Evolutionary conservation across 1,140 invertebrate genomes (phyloP).

Genomic region (Venustaconcha ellipsiformis): DNA sequence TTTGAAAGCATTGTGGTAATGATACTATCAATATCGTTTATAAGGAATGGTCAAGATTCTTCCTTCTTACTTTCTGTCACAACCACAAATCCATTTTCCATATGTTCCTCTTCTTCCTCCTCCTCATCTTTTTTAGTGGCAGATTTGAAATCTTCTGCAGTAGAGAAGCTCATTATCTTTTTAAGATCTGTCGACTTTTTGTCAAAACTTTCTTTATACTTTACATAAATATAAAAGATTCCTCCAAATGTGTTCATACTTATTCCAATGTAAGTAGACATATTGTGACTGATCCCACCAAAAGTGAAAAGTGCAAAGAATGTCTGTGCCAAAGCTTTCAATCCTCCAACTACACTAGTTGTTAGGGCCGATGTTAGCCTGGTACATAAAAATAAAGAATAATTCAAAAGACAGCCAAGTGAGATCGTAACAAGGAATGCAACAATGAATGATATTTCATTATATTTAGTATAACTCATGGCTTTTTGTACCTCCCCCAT

Average conservation of each 20-base stretch:
- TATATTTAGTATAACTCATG: conserved; percentile 28
- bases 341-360: conserved; percentile 70
- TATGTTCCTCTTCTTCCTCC: background rate
- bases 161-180: conserved; percentile 52
- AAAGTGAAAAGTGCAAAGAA: conserved; percentile 71
- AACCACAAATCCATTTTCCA: too few species aligned
- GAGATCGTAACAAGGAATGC: conserved; percentile 65
- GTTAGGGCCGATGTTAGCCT: conserved; percentile 71
- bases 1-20: too few species aligned
- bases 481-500: conserved; percentile 55
- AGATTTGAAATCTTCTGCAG: conserved; percentile 38
- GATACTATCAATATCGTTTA: too few species aligned
- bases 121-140: background rate
- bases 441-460: conserved; percentile 58
- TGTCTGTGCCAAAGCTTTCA: conserved; percentile 71
- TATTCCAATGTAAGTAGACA: conserved; percentile 65
- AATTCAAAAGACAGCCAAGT: conserved; percentile 71
- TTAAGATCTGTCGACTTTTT: conserved; percentile 36
- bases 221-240: conserved; percentile 68
- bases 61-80: too few species aligned
- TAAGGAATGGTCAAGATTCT: too few species aligned
- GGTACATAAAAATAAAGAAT: conserved; percentile 72
- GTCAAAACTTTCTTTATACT: conserved; percentile 58
- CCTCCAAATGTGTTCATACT: conserved; percentile 68
- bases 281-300: conserved; percentile 68